Evolutionary conservation across 2,797 vertebrate species (phyloP).

Genomic region (Pseudocheirus occidentalis): DNA sequence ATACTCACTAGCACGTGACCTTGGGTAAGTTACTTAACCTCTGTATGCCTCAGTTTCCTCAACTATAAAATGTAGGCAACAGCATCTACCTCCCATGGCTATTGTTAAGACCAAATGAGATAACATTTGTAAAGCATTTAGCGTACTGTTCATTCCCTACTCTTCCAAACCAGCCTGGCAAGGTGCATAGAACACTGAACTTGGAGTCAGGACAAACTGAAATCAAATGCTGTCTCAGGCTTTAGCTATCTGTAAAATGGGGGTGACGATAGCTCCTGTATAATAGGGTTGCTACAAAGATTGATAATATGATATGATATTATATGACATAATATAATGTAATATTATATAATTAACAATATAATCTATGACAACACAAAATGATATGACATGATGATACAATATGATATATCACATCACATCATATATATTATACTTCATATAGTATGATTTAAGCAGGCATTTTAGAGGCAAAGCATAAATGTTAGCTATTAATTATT

Average conservation of each 20-base stretch:
- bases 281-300: neutral
- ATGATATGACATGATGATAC: no score
- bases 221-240: constrained; percentile 36
- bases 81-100: neutral
- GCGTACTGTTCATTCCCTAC: neutral
- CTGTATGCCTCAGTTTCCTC: neutral
- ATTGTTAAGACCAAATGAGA: neutral
- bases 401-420: no score
- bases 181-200: neutral
- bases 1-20: neutral
- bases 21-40: neutral
- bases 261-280: neutral
- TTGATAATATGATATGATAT: neutral
- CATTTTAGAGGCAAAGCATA: neutral
- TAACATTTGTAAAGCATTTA: neutral
- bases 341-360: no score
- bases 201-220: neutral
- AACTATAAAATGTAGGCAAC: neutral
- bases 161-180: neutral
- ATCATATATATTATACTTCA: neutral
- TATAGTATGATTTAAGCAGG: neutral
- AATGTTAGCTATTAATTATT: neutral
- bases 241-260: constrained; percentile 1
- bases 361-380: no score
- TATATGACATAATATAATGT: no score